Evolutionary conservation across 2,113 vertebrate genomes (phyloP), one percentile per base, ranked within the genome.

Genomic region (Lycaon pictus): DNA sequence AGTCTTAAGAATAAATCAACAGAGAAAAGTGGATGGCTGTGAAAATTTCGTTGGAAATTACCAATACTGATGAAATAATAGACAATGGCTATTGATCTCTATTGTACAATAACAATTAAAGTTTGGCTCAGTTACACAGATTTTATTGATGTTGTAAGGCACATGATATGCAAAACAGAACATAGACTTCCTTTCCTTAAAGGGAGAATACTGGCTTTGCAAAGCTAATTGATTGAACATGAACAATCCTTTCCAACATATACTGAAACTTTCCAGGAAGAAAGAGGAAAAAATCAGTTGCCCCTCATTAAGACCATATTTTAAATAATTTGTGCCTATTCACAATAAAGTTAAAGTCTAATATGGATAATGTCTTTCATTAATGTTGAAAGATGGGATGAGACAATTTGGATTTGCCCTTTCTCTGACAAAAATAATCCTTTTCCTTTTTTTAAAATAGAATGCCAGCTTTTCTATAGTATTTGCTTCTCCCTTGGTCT

Each of bases 401-500:
- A 90, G 35, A 72, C 8, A 85, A 94, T 77, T 85, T 4, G 10
- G 1, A 76, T 13, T 53, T 74, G n/a, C 17, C 9, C 32, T 84
- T 67, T 60, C 32, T 62, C 74, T 93, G 25, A 29, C 51, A 62
- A 55, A 87, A 87, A 55, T 7, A 32, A 53, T 72, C 4, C 7
- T n/a, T 11, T 58, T 63, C 48, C 72, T 84, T 83, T 67, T 74
- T n/a, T 85, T 89, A 51, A 37, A 3, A 58, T 7, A 48, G 0
- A 60, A 29, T 51, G 7, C 22, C 12, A 51, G 29, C 25, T 95
- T 95, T 92, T 87, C 62, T 43, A 1, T n/a, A 62, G 85, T 71
- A 76, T 82, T 88, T 96, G 51, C 51, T 90, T 94, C 48, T 94
- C 16, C 56, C 20, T 86, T 77, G 48, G n/a, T 63, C 82, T 77